A percentile compares a stretch with the other conserved stretches of the same genome.
These are phyloP conservation scores for Iselma pallidipennis DNA, from an alignment of 2,888 invertebrate genomes.

Conservation along the genomic window DNA sequence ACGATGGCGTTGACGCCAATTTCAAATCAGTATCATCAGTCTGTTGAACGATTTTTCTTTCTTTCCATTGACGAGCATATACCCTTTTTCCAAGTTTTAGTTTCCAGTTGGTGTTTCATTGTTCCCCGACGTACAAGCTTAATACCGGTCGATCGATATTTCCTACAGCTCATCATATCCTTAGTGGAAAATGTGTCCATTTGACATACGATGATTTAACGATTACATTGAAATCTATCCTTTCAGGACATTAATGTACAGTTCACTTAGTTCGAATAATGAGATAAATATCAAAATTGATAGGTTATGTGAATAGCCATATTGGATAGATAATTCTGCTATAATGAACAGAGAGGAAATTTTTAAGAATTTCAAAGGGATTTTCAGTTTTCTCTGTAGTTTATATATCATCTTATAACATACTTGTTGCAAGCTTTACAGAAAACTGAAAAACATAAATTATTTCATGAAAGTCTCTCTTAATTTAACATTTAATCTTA, in stretches of 20 bases:
- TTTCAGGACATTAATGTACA: conserved; percentile 12
- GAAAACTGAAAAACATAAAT: conserved; percentile 13
- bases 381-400: background rate
- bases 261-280: conserved; percentile 20
- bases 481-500: conserved; percentile 17
- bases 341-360: background rate
- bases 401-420: background rate
- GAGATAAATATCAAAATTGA: conserved; percentile 1
- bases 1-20: no score
- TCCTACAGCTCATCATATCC: conserved; percentile 9
- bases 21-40: background rate
- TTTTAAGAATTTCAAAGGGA: background rate
- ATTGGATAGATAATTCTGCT: no score
- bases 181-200: conserved; percentile 18
- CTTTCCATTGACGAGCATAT: no score
- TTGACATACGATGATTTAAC: conserved; percentile 21
- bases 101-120: background rate
- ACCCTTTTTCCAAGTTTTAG: no score
- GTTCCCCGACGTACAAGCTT: background rate
- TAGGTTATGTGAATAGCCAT: background rate
- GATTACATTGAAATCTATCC: conserved; percentile 18
- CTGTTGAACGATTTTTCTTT: background rate
- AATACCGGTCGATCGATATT: background rate
- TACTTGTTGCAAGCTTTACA: conserved; percentile 16
- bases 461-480: conserved; percentile 18